Base-by-base conservation (phyloP, 2,888 invertebrate genomes). In the Tetropium fuscum region DNA sequence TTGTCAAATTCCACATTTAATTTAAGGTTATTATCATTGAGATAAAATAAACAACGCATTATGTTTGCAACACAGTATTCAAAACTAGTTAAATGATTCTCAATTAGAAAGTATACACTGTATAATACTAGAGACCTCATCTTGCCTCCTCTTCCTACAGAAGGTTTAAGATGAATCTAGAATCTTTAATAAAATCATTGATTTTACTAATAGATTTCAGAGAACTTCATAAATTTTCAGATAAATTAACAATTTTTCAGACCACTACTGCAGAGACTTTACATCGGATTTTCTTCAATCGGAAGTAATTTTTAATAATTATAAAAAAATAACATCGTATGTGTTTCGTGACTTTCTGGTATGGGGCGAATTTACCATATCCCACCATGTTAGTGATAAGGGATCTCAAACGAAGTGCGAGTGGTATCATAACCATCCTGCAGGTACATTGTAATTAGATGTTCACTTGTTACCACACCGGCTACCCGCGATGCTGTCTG, bases 401-500 rank as follows among this genome's bases (percentile, higher is more conserved):
- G 19, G 30, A 53, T 53, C 53, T 40, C 16, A 41, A 32, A 53
- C 16, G 53, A 53, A 27, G 30, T 10, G 11, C 41, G 10, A 41
- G 41, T 53, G 10, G 27, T 53, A 53, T 53, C 41, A 27, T 48
- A 53, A 13, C 20, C 16, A 18, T 10, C 53, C 41, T 32, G 30
- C 41, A 32, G 41, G 27, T 32, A 20, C 30, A 40, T 20, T 7
- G 27, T 40, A 51, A 51, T 40, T 51, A 51, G 51, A 40, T 40
- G 15, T 30, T 41, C 53, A 53, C 41, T 53, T 41, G 30, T 27
- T 41, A 13, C 53, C 19, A 30, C 20, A 20, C 15, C 41, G 19
- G 53, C 41, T 53, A 20, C 53, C 30, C 53, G 32, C 19, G 27
- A 25, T 51, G 51, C 40, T 51, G 19, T 18, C 45, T 41, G 27